Evolutionary conservation across 2,797 vertebrate genomes (phyloP).

Genomic region (Pampus argenteus): DNA sequence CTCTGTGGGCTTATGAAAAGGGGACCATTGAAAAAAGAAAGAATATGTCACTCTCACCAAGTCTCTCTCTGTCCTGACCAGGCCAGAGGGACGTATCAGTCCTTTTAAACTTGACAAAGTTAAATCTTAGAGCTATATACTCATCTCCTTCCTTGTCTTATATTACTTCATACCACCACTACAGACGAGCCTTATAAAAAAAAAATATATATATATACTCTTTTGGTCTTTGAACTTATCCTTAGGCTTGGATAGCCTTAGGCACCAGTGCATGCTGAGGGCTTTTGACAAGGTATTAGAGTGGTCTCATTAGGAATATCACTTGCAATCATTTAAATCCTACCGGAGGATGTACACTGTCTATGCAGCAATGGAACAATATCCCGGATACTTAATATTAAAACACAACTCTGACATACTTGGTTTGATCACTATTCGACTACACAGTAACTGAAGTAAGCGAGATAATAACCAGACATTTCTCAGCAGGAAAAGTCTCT

Average conservation of each 20-base stretch:
- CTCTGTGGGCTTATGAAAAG: slow-evolving; percentile 54
- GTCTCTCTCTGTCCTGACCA: slow-evolving; percentile 25
- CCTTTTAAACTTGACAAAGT: slow-evolving; percentile 34
- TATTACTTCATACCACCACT: not conserved
- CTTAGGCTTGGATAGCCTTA: slow-evolving; percentile 19
- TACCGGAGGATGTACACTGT: not conserved
- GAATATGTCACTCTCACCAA: slow-evolving; percentile 25
- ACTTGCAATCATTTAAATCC: not conserved
- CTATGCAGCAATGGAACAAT: not conserved
- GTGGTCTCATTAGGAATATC: slow-evolving; percentile 4
- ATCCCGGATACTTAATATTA: not conserved
- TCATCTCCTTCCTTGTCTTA: slow-evolving; percentile 1
- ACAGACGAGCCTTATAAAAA: slow-evolving; percentile 3
- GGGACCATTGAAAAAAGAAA: slow-evolving; percentile 20
- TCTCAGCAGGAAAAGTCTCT: slow-evolving; percentile 14
- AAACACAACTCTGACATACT: not conserved
- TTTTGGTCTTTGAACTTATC: slow-evolving; percentile 24
- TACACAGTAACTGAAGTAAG: not conserved
- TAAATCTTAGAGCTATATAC: slow-evolving; percentile 2
- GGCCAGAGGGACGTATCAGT: slow-evolving; percentile 30
- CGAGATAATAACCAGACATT: slow-evolving; percentile 18
- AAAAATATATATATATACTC: not conserved
- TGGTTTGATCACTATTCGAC: not conserved
- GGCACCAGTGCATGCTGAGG: slow-evolving; percentile 1
- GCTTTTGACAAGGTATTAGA: not conserved